Percentiles rank a stretch among this genome's conserved stretches.
These are phyloP conservation scores for Drosophila anceps DNA, from an alignment of 2,888 invertebrate genomes.

Conservation along the genomic window DNA sequence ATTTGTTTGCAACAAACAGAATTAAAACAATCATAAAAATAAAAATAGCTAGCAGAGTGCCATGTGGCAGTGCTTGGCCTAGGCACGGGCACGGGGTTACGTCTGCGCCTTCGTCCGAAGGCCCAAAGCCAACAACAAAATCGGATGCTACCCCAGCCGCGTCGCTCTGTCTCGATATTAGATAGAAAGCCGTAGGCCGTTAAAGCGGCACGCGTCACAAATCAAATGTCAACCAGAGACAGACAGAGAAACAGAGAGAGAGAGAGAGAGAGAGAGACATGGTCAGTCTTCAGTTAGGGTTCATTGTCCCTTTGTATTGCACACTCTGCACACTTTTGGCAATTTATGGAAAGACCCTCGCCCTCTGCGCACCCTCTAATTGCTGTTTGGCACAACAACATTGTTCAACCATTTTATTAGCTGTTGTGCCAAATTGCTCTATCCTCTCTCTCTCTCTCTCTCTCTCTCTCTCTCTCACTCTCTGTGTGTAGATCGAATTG, in stretches of 20 bases:
- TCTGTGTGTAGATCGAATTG: constrained; percentile 12
- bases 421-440: constrained; percentile 49
- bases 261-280: background rate
- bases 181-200: constrained; percentile 44
- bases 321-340: constrained; percentile 38
- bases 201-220: constrained; percentile 75
- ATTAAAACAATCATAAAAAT: constrained; percentile 78
- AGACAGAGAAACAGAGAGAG: background rate
- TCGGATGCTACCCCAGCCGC: background rate
- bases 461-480: background rate
- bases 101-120: constrained; percentile 6
- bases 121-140: constrained; percentile 24
- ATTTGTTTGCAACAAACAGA: constrained; percentile 79
- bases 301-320: constrained; percentile 29
- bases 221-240: constrained; percentile 67
- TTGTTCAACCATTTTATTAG: constrained; percentile 47
- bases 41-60: constrained; percentile 54
- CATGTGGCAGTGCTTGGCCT: constrained; percentile 61
- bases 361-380: constrained; percentile 32
- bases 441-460: constrained; percentile 5
- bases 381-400: constrained; percentile 47
- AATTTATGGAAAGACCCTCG: constrained; percentile 46
- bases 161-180: constrained; percentile 8
- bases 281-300: background rate
- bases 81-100: constrained; percentile 5